A percentile compares a stretch with the other conserved stretches of the same genome.
Evolutionary conservation across 2,797 vertebrate species (phyloP).

Genomic region (Hippopotamyrus pictus): DNA sequence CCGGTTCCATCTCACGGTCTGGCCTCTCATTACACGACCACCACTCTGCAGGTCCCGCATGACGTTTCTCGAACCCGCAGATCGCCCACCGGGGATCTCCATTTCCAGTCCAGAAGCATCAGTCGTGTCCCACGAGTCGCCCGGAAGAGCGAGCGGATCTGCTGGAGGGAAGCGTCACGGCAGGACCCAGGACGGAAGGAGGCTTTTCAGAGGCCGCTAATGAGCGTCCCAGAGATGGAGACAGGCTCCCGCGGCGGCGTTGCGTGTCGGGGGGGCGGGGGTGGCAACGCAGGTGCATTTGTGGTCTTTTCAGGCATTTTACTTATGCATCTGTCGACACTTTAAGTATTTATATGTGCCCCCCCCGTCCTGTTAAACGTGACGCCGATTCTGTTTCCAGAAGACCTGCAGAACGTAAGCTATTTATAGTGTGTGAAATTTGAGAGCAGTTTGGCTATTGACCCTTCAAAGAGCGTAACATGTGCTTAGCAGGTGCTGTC

Average conservation of each 20-base stretch:
- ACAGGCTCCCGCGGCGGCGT: neutral
- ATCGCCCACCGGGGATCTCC: conserved; percentile 7
- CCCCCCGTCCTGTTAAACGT: conserved; percentile 27
- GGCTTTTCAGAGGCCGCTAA: neutral
- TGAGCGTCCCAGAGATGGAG: neutral
- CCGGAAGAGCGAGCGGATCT: neutral
- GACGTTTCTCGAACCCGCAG: conserved; percentile 13
- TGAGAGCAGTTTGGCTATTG: conserved; percentile 51
- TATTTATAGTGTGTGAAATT: conserved; percentile 55
- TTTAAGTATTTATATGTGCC: conserved; percentile 6
- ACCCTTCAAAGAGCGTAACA: conserved; percentile 49
- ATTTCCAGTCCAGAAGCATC: conserved; percentile 15
- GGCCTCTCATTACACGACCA: conserved; percentile 30
- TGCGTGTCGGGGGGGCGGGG: neutral
- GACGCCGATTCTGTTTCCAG: conserved; percentile 29
- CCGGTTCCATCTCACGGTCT: conserved; percentile 12
- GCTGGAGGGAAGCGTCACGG: neutral
- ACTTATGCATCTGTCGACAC: neutral
- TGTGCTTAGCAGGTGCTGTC: conserved; percentile 61
- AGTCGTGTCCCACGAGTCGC: neutral
- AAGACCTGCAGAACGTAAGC: conserved; percentile 34
- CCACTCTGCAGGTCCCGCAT: conserved; percentile 22
- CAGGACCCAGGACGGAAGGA: neutral
- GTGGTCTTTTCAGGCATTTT: conserved; percentile 1
- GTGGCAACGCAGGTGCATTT: neutral